Conservation (phyloP, 2,113 vertebrate species). For the Neomonachus schauinslandi region DNA sequence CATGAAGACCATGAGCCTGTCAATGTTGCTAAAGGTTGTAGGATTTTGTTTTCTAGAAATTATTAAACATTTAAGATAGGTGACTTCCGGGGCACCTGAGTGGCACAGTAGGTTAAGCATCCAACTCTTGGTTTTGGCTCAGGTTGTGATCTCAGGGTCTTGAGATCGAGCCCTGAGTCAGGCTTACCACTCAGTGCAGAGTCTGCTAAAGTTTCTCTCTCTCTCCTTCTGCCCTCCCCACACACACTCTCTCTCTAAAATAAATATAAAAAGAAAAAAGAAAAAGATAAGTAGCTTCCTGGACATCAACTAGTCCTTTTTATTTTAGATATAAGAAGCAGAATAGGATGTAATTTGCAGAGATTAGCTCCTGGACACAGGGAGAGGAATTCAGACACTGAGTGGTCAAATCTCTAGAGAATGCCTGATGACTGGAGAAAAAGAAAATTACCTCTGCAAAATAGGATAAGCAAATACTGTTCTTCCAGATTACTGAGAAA, state of each 20-base stretch:
- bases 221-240: neutral
- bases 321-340: neutral
- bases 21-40: neutral
- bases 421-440: neutral
- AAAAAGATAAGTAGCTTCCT: neutral
- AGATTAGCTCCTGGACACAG: neutral
- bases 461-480: neutral
- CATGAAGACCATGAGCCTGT: neutral
- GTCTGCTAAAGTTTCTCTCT: neutral
- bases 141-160: neutral
- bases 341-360: neutral
- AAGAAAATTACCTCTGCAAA: neutral
- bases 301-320: neutral
- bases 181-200: neutral
- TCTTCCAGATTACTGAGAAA: neutral
- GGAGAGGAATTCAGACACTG: neutral
- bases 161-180: neutral
- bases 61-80: neutral
- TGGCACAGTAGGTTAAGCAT: neutral
- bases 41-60: neutral
- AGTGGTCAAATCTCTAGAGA: neutral
- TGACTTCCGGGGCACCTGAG: neutral
- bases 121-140: neutral
- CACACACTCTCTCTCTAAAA: neutral
- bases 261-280: neutral